phyloP scores from a whole-genome alignment of 1,140 invertebrate species.

The Brachionus sp. region DNA sequence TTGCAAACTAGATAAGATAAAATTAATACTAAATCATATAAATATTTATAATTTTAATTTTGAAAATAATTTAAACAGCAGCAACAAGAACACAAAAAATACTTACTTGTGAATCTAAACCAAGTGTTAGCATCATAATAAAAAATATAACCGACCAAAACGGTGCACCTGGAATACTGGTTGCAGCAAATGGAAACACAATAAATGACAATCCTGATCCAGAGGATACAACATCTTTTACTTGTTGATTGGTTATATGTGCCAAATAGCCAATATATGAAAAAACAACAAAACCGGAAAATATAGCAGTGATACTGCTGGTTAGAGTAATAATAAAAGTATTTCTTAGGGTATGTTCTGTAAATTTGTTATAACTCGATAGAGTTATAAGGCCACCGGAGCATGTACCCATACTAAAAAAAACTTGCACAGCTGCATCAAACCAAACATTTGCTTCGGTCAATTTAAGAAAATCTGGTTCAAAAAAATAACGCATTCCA shows the following conservation, averaged over 20 bases:
- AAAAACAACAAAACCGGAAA: slow-evolving; percentile 97
- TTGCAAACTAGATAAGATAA: slow-evolving; percentile 65
- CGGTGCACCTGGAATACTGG: slow-evolving; percentile 86
- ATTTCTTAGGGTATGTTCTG: slow-evolving; percentile 67
- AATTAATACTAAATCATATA: not conserved
- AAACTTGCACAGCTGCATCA: slow-evolving; percentile 80
- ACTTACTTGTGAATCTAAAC: slow-evolving; percentile 72
- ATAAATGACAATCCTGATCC: slow-evolving; percentile 91
- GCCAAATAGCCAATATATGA: slow-evolving; percentile 98
- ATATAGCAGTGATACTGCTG: slow-evolving; percentile 93
- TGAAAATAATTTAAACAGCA: no score
- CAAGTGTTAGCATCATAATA: slow-evolving; percentile 89
- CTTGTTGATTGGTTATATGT: slow-evolving; percentile 70
- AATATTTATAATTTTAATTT: not conserved
- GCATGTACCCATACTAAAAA: slow-evolving; percentile 76
- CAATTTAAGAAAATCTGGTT: slow-evolving; percentile 48
- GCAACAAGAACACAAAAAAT: no score
- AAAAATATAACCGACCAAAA: slow-evolving; percentile 96
- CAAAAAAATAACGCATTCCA: slow-evolving; percentile 49
- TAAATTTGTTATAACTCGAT: slow-evolving; percentile 75
- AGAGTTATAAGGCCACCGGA: slow-evolving; percentile 80
- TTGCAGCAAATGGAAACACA: slow-evolving; percentile 91
- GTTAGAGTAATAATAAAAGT: slow-evolving; percentile 88
- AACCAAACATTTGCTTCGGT: slow-evolving; percentile 68
- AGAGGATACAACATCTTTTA: slow-evolving; percentile 81